phyloP scores from a whole-genome alignment of 2,113 vertebrate species.

The Rhagologus leucostigma region DNA sequence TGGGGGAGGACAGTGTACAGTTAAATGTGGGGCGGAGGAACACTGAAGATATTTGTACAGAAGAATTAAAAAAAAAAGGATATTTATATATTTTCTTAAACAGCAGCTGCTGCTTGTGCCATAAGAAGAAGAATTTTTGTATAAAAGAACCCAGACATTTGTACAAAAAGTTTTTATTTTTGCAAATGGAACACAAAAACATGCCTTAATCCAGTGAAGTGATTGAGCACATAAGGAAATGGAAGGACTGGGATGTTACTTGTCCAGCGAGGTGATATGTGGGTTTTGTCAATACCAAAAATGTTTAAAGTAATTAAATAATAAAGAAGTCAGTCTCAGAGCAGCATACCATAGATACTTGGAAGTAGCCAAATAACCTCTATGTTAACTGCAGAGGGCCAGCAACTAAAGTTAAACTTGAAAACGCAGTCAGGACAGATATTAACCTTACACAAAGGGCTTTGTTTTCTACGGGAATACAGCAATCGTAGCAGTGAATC shows the following conservation, averaged over 20 bases:
- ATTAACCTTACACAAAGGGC: constrained; percentile 63
- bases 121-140: constrained; percentile 86
- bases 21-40: constrained; percentile 57
- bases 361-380: constrained; percentile 70
- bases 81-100: constrained; percentile 99
- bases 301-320: constrained; percentile 73
- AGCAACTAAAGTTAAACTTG: constrained; percentile 60
- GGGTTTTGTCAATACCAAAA: constrained; percentile 83
- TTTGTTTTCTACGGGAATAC: constrained; percentile 67
- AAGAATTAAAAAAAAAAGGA: constrained; percentile 74
- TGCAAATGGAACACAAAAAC: constrained; percentile 84
- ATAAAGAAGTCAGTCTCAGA: constrained; percentile 51
- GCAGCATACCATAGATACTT: constrained; percentile 67
- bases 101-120: constrained; percentile 90
- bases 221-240: constrained; percentile 69
- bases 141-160: constrained; percentile 81
- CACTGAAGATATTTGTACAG: constrained; percentile 89
- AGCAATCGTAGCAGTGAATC: constrained; percentile 34
- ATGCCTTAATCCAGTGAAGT: constrained; percentile 92
- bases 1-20: constrained; percentile 74
- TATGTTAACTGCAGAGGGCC: constrained; percentile 48
- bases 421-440: constrained; percentile 34
- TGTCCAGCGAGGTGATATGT: constrained; percentile 58
- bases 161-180: constrained; percentile 89
- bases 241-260: constrained; percentile 71